Base-by-base conservation (phyloP, 1,140 invertebrate genomes). In the Planococcus citri region DNA sequence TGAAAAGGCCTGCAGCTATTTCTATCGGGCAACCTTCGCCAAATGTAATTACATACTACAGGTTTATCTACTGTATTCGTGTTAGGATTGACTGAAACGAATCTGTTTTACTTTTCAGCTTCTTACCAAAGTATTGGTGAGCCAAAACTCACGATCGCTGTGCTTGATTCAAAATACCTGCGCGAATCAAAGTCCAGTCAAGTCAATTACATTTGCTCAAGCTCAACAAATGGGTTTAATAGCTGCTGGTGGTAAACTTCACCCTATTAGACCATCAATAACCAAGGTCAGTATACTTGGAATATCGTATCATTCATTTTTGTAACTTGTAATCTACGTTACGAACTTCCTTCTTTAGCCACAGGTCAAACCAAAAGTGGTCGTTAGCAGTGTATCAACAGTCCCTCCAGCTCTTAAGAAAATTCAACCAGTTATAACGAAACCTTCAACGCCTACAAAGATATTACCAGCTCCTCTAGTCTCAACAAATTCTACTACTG, bases 171-270 rank as follows among this genome's bases (percentile, higher is more conserved):
- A 29, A 9, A 60, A 21, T 51, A 61, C 72, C 24, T 27, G 41
- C 38, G 21, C 70, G 29, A 57, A 27, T 68, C n/a, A n/a, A 21
- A 82, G 78, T 72, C 83, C 85, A 12, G 82, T 84, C 41, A 90
- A 88, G 81, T 82, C 86, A 14, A 85, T 88, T 60, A 88, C 85
- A 10, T 78, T 88, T 61, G 83, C 84, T 70, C 86, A 88, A 76
- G 85, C 85, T 14, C 84, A 86, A 74, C 84, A 86, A 77, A 84
- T 87, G 82, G 85, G 85, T 33, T 76, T 87, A 67, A 71, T 87
- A 17, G 77, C 82, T 24, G 75, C 80, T 29, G 78, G n/a, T n/a
- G 79, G 82, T 78, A 78, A 81, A 58, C 82, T 78, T 77, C 80
- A 84, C 71, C 79, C 82, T 72, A 24, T 27, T 64, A 27, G 57